Percentiles rank a stretch among this genome's conserved stretches.
These are phyloP conservation scores for Bicyclus anynana DNA, from an alignment of 1,140 invertebrate genomes.

Conservation along the genomic window DNA sequence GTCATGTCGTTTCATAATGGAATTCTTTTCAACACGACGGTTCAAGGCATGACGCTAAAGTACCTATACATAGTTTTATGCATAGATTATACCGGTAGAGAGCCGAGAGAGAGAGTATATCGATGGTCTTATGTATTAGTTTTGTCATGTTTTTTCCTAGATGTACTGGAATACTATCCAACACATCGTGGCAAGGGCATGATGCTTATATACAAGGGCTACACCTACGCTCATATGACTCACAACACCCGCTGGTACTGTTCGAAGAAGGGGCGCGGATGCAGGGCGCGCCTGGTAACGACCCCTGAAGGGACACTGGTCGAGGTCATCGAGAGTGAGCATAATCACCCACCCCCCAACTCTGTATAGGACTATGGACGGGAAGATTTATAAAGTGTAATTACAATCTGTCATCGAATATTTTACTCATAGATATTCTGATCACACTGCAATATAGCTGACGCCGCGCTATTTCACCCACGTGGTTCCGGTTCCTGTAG, in stretches of 20 bases:
- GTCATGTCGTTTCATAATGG: too few relatives aligned
- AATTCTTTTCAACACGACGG: too few relatives aligned
- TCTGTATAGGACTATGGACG: constrained; percentile 2
- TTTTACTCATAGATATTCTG: too few relatives aligned
- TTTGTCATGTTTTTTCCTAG: background rate
- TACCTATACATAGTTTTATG: too few relatives aligned
- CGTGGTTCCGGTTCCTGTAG: too few relatives aligned
- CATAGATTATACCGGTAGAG: too few relatives aligned
- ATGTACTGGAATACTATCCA: constrained; percentile 9
- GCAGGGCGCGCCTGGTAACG: constrained; percentile 16
- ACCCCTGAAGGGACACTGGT: constrained; percentile 7
- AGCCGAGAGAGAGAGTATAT: too few relatives aligned
- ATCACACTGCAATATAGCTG: too few relatives aligned
- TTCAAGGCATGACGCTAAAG: too few relatives aligned
- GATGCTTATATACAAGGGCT: constrained; percentile 16
- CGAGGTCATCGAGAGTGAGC: background rate
- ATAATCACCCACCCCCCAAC: constrained; percentile 12
- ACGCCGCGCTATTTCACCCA: too few relatives aligned
- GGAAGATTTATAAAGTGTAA: background rate
- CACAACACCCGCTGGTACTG: constrained; percentile 14
- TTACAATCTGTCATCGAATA: too few relatives aligned
- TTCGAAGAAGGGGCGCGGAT: constrained; percentile 18
- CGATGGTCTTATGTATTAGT: too few relatives aligned
- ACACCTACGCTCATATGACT: constrained; percentile 18
- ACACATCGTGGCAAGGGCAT: constrained; percentile 13